Evolutionary conservation across 2,888 invertebrate species (phyloP).

Genomic region (Thymelicus sylvestris): DNA sequence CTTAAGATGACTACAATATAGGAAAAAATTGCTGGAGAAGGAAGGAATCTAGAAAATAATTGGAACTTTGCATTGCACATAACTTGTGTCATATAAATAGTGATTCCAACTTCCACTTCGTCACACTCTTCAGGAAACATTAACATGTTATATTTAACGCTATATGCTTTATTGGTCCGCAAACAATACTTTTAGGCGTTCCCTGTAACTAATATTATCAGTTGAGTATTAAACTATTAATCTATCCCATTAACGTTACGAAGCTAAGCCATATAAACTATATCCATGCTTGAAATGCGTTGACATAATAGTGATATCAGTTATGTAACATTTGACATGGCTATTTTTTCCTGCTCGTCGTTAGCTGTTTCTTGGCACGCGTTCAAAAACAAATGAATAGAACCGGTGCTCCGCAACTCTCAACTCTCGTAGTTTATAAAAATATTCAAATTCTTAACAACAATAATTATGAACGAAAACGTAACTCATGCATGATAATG

Average conservation of each 20-base stretch:
- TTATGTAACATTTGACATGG: conserved; percentile 69
- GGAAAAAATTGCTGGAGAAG: conserved; percentile 36
- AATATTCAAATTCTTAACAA: conserved; percentile 39
- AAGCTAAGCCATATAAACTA: background rate
- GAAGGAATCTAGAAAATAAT: background rate
- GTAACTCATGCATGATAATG: background rate
- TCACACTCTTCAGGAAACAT: background rate
- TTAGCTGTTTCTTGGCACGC: conserved; percentile 71
- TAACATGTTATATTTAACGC: too few species aligned
- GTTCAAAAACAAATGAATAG: conserved; percentile 64
- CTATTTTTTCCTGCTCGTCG: conserved; percentile 78
- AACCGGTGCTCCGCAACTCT: conserved; percentile 39
- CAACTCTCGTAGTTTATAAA: conserved; percentile 36
- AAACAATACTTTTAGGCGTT: background rate
- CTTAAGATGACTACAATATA: conserved; percentile 59
- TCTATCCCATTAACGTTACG: background rate
- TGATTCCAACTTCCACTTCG: background rate
- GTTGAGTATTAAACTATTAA: background rate
- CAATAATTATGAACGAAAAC: conserved; percentile 20
- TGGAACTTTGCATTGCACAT: background rate
- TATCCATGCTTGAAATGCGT: conserved; percentile 45
- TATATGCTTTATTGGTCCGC: background rate
- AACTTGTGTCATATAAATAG: background rate
- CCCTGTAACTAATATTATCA: too few species aligned
- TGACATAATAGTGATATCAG: conserved; percentile 46